A percentile compares a stretch with the other conserved stretches of the same genome.
phyloP scores from a whole-genome alignment of 2,888 invertebrate species.

The Tipula confusa region DNA sequence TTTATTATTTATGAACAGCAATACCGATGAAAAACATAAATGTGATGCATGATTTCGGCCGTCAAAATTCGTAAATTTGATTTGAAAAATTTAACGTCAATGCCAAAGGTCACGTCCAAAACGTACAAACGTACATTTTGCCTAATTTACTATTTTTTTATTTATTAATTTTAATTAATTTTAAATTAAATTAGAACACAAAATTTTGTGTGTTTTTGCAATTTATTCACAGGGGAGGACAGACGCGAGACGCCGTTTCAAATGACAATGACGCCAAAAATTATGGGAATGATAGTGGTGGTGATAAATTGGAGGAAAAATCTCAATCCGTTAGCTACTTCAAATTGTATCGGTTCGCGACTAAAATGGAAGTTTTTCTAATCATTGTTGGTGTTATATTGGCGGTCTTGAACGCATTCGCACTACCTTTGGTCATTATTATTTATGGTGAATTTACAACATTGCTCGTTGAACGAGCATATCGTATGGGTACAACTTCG shows the following conservation, averaged over 20 bases:
- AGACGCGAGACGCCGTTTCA: background rate
- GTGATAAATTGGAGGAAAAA: background rate
- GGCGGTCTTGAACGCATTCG: constrained; percentile 58
- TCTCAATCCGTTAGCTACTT: background rate
- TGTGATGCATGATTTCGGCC: background rate
- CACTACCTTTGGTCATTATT: constrained; percentile 64
- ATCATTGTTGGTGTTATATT: constrained; percentile 56
- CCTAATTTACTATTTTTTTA: background rate
- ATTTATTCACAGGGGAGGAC: background rate
- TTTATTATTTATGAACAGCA: background rate
- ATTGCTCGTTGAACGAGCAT: constrained; percentile 62
- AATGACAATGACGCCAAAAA: background rate
- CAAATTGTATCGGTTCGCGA: constrained; percentile 54
- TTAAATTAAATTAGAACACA: background rate
- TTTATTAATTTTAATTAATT: background rate
- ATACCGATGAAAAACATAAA: background rate
- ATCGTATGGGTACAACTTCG: constrained; percentile 56
- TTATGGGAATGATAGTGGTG: background rate
- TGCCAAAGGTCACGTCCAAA: background rate
- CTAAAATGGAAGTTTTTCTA: constrained; percentile 54
- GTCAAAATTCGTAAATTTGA: background rate
- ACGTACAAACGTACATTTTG: background rate
- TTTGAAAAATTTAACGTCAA: background rate
- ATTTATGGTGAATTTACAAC: constrained; percentile 70
- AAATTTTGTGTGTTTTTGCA: background rate